These are phyloP conservation scores for Lasiommata megera DNA, from an alignment of 2,888 invertebrate genomes.

Conservation along the genomic window DNA sequence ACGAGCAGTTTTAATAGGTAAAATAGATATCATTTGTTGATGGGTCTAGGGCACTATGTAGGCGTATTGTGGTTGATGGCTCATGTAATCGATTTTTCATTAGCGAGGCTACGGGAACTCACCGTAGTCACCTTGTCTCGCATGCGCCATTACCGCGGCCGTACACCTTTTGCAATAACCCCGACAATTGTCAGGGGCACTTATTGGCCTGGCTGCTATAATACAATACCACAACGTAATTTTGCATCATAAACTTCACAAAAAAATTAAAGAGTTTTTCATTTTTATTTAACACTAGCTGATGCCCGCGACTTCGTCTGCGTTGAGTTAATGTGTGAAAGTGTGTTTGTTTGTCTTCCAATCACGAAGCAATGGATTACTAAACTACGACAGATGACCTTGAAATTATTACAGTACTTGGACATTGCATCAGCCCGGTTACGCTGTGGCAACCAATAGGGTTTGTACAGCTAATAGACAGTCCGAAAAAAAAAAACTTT, in stretches of 20 bases:
- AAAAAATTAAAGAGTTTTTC: neutral
- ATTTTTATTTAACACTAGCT: no score
- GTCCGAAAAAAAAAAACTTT: no score
- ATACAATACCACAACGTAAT: conserved; percentile 44
- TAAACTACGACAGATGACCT: no score
- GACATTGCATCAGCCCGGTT: no score
- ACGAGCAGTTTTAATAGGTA: conserved; percentile 7
- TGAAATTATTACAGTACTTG: no score
- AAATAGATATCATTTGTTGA: conserved; percentile 3
- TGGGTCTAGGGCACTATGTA: conserved; percentile 4
- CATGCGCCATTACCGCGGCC: conserved; percentile 60
- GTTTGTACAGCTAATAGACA: no score
- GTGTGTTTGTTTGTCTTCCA: no score
- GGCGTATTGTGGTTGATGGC: conserved; percentile 18
- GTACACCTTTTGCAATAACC: conserved; percentile 68
- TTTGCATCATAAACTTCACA: conserved; percentile 23
- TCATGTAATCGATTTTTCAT: conserved; percentile 20
- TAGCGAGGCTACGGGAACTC: conserved; percentile 51
- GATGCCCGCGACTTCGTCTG: no score
- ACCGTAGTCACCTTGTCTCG: conserved; percentile 61
- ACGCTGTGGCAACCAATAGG: no score
- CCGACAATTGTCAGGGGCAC: conserved; percentile 58
- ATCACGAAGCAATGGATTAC: no score
- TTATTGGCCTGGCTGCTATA: conserved; percentile 54
- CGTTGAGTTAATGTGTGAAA: no score